Evolutionary conservation across 1,140 invertebrate genomes (phyloP).

Genomic region (Popillia japonica): DNA sequence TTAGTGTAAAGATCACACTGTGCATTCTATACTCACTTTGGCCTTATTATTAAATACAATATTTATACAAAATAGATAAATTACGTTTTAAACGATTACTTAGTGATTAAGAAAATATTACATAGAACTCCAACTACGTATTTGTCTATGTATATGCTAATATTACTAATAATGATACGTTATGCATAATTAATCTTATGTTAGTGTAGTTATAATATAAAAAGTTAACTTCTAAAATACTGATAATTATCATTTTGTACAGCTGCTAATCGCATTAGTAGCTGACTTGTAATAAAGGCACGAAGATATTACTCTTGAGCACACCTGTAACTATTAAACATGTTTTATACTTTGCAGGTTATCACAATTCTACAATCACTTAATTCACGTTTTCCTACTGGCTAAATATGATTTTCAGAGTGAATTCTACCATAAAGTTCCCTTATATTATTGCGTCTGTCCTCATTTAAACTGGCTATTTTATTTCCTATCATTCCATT

Average conservation of each 20-base stretch:
- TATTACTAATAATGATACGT: not conserved
- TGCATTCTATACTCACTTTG: too few relatives aligned
- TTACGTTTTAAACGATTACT: too few relatives aligned
- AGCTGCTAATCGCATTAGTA: slow-evolving; percentile 14
- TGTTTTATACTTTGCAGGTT: not conserved
- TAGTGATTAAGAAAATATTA: too few relatives aligned
- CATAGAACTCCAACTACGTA: too few relatives aligned
- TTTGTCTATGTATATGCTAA: too few relatives aligned
- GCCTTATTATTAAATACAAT: too few relatives aligned
- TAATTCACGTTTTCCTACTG: not conserved
- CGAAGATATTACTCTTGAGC: slow-evolving; percentile 23
- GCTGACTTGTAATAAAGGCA: slow-evolving; percentile 6
- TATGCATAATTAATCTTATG: not conserved
- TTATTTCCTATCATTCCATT: slow-evolving; percentile 43
- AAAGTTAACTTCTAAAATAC: slow-evolving; percentile 22
- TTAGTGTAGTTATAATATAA: not conserved
- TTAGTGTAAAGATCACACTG: too few relatives aligned
- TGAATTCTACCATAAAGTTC: slow-evolving; percentile 52
- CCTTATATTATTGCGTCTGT: slow-evolving; percentile 47
- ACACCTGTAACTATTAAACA: not conserved
- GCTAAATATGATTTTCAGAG: slow-evolving; percentile 40
- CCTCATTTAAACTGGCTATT: slow-evolving; percentile 43
- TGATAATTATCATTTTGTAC: slow-evolving; percentile 20
- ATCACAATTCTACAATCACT: slow-evolving; percentile 40
- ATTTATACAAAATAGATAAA: too few relatives aligned